Evolutionary conservation across 1,140 invertebrate species (phyloP).

Genomic region (Diorhabda carinulata): DNA sequence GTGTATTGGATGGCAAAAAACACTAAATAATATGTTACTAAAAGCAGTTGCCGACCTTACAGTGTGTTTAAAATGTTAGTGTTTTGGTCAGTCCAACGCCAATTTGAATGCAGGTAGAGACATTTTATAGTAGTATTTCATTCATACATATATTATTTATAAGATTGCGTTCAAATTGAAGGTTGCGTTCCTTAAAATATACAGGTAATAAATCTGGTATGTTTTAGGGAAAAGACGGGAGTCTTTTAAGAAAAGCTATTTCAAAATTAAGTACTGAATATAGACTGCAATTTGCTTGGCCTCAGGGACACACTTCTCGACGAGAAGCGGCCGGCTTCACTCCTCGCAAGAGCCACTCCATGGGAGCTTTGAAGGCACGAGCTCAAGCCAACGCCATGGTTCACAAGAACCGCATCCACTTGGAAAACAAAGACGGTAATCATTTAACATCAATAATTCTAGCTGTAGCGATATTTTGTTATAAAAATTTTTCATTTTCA

Average conservation of each 20-base stretch:
- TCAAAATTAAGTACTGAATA: constrained; percentile 80
- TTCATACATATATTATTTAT: neutral
- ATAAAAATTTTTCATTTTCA: neutral
- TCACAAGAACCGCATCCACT: constrained; percentile 59
- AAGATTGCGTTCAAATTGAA: constrained; percentile 17
- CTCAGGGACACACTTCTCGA: constrained; percentile 58
- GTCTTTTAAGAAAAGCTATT: constrained; percentile 66
- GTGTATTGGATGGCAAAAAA: constrained; percentile 3
- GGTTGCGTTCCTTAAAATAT: constrained; percentile 12
- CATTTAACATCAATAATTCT: neutral
- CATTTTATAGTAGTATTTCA: neutral
- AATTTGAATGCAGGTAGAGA: constrained; percentile 11
- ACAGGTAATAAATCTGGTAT: constrained; percentile 20
- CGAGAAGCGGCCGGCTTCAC: constrained; percentile 51
- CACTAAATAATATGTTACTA: constrained; percentile 1
- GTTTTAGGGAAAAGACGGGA: constrained; percentile 20
- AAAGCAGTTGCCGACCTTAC: neutral
- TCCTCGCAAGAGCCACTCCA: constrained; percentile 78
- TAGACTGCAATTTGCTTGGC: constrained; percentile 84
- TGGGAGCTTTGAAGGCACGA: constrained; percentile 74
- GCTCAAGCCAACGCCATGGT: constrained; percentile 54
- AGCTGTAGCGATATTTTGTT: neutral
- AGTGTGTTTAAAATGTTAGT: constrained; percentile 6
- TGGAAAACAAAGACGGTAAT: constrained; percentile 45
- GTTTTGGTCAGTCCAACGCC: constrained; percentile 5